Percentiles rank a stretch among this genome's conserved stretches.
These are phyloP conservation scores for Unio delphinus DNA, from an alignment of 2,888 invertebrate species.

Conservation along the genomic window DNA sequence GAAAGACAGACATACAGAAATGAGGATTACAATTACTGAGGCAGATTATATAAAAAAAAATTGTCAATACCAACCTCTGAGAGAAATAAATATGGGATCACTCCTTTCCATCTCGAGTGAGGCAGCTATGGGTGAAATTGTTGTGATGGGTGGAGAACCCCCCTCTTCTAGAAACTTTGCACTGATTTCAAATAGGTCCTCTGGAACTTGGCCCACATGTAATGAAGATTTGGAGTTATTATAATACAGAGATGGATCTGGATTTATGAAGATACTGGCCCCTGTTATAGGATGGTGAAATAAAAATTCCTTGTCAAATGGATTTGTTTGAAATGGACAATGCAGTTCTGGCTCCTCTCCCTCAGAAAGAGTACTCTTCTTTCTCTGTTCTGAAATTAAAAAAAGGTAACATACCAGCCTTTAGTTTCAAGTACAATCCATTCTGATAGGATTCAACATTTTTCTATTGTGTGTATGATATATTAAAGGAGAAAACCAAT, in stretches of 20 bases:
- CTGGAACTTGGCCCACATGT: constrained; percentile 26
- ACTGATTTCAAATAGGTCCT: constrained; percentile 54
- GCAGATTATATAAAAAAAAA: no score
- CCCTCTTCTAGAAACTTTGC: constrained; percentile 55
- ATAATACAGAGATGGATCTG: constrained; percentile 39
- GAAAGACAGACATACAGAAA: no score
- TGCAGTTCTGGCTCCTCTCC: constrained; percentile 50
- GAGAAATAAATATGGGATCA: constrained; percentile 55
- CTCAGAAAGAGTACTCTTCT: constrained; percentile 47
- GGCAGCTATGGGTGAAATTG: neutral
- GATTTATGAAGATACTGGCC: constrained; percentile 40
- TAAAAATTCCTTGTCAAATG: constrained; percentile 39
- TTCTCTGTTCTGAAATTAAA: constrained; percentile 38
- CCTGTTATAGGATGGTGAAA: constrained; percentile 32
- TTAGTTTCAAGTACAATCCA: neutral
- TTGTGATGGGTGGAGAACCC: constrained; percentile 13
- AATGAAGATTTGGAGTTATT: constrained; percentile 40
- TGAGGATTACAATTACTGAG: no score
- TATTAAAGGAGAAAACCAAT: no score
- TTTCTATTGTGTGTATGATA: no score
- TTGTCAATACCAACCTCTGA: constrained; percentile 41
- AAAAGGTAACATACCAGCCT: neutral
- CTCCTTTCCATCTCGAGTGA: constrained; percentile 20
- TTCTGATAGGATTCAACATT: no score
- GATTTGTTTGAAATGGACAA: constrained; percentile 39